These are phyloP conservation scores for Sitophilus oryzae DNA, from an alignment of 1,140 invertebrate species.

Conservation along the genomic window DNA sequence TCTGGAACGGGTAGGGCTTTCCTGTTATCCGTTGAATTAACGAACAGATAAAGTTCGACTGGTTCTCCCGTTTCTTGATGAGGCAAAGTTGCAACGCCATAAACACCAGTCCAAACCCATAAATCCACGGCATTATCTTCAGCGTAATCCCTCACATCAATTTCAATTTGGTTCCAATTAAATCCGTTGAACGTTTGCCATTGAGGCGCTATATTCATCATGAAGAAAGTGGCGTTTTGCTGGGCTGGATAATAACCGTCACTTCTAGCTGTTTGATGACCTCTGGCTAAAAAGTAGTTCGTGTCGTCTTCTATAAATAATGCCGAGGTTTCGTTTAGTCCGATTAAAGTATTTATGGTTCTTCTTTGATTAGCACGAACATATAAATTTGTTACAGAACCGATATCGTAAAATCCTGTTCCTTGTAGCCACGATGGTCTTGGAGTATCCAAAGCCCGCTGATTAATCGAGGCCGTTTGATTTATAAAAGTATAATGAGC, in stretches of 20 bases:
- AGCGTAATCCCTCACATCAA: constrained; percentile 43
- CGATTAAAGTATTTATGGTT: constrained; percentile 36
- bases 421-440: constrained; percentile 35
- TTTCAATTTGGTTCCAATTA: constrained; percentile 52
- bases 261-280: constrained; percentile 60
- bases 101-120: constrained; percentile 53
- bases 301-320: constrained; percentile 47
- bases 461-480: constrained; percentile 34
- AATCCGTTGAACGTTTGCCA: constrained; percentile 54
- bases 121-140: constrained; percentile 34
- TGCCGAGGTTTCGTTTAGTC: constrained; percentile 31
- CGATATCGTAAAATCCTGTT: constrained; percentile 34
- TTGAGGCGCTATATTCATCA: constrained; percentile 52
- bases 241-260: constrained; percentile 58
- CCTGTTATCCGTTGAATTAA: constrained; percentile 42
- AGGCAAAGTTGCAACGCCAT: constrained; percentile 47
- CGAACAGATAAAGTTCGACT: constrained; percentile 47
- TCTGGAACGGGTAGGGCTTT: constrained; percentile 51
- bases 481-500: constrained; percentile 32
- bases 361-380: constrained; percentile 31
- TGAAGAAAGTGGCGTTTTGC: constrained; percentile 54
- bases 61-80: constrained; percentile 42
- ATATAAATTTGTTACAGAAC: constrained; percentile 34
- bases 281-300: constrained; percentile 54
- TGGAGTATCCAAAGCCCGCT: constrained; percentile 34